phyloP scores from a whole-genome alignment of 2,888 invertebrate species.

The Apotomis betuletana region DNA sequence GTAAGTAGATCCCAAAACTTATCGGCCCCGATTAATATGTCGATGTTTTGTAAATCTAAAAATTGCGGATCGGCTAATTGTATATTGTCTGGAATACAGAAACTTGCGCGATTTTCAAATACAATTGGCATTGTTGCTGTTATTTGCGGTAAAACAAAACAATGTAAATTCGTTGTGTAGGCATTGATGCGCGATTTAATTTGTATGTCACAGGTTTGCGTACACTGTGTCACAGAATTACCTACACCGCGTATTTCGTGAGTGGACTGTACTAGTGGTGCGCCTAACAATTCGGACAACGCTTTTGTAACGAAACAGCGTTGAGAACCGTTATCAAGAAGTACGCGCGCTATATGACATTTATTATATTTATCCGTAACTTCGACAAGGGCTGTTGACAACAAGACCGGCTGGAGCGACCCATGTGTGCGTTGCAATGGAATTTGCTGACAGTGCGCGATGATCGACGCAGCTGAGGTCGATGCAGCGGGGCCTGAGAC shows the following conservation, averaged over 20 bases:
- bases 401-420: slow-evolving; percentile 38
- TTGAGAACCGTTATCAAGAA: slow-evolving; percentile 47
- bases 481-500: background rate
- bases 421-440: background rate
- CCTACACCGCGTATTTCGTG: slow-evolving; percentile 31
- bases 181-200: background rate
- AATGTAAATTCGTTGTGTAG: slow-evolving; percentile 1
- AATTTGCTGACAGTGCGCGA: background rate
- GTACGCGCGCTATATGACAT: slow-evolving; percentile 39
- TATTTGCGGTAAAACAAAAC: slow-evolving; percentile 5
- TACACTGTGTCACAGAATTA: background rate
- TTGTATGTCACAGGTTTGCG: too few relatives aligned
- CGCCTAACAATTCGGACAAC: slow-evolving; percentile 43
- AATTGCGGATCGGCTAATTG: slow-evolving; percentile 31
- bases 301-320: slow-evolving; percentile 45
- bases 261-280: slow-evolving; percentile 48
- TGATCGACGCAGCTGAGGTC: background rate
- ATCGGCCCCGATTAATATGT: slow-evolving; percentile 42
- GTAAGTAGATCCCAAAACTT: slow-evolving; percentile 36
- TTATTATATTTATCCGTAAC: too few relatives aligned
- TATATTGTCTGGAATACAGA: slow-evolving; percentile 10
- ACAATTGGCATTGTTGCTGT: slow-evolving; percentile 1
- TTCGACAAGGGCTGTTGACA: slow-evolving; percentile 46
- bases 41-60: slow-evolving; percentile 30
- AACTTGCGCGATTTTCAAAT: slow-evolving; percentile 4